Evolutionary conservation across 2,888 invertebrate genomes (phyloP), one percentile per base, ranked within the genome.

Genomic region (Phaedon cochleariae): DNA sequence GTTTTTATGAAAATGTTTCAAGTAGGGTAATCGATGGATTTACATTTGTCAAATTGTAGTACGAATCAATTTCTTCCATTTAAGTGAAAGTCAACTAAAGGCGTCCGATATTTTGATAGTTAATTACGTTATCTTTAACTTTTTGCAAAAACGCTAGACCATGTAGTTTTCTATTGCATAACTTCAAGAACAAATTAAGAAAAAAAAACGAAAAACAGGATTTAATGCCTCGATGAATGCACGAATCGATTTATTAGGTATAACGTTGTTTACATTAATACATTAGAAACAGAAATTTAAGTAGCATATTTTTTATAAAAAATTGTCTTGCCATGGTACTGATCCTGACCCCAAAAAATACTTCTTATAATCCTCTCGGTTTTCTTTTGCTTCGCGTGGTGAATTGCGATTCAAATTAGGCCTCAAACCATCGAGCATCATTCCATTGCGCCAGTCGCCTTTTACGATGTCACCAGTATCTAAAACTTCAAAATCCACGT

Each of bases 391-490:
- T 29, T 41, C 26, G 34, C 12, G 15, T 22, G 65, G 18, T 22
- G 55, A 22, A 62, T 62, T 54, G 22, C 41, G 37, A 53, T 55
- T 55, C 15, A 29, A 29, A 29, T 15, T 52, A 12, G 15, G 55
- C 21, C 49, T 21, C 26, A 54, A 26, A 46, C 68, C 62, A 53
- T 65, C 59, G 15, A 62, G 51, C 17, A 17, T 49, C 37, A 55
- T 12, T 10, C 63, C 63, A 29, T 61, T 57, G 41, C 65, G 51
- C 62, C 68, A 65, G 29, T 62, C 65, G 41, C 65, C 65, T 51
- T 45, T 37, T 46, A 68, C 52, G 31, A 55, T 46, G 34, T 62
- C 65, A 62, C 63, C 65, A 52, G 59, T 59, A 48, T 65, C 68
- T 41, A 65, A 52, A 49, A 59, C 53, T 54, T 68, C 62, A 41